Base-by-base conservation (phyloP, 2,888 invertebrate genomes). In the Nezara viridula region DNA sequence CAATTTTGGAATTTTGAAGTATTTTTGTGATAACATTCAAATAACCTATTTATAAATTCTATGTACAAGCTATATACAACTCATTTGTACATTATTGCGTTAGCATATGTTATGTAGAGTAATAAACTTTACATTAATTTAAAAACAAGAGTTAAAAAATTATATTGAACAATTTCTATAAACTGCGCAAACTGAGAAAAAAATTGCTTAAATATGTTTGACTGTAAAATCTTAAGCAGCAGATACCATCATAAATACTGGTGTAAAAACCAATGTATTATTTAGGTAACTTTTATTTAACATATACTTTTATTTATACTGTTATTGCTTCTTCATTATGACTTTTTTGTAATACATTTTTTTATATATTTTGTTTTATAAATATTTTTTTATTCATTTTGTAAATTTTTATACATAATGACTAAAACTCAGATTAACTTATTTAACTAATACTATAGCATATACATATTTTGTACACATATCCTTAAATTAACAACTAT, bases 381-480 rank as follows among this genome's bases (percentile, higher is more conserved):
- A 19, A 7, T 27, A 27, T 73, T 21, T 73, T 66, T 66, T 66
- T 66, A 14, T 32, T 32, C 27, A 32, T 66, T 66, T 73, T 73
- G 10, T 73, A 32, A 37, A 37, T 73, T 32, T 60, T 60, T 60
- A 60, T 60, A 60, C 2, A 27, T 14, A 60, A 60, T 4, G 27
- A 27, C 60, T 60, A 60, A 60, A 16, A 60, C 27, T 27, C 14
- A 6, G 27, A 27, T 60, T 73, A 73, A 73, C 19, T 37, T 73
- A 73, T 73, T 32, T 37, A 37, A 40, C 81, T 77, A 40, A 77
- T 40, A 77, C 40, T 81, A 81, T 9, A 81, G 6, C 81, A 81
- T 81, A 40, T 81, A 81, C 40, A 81, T 81, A 81, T n/a, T 81
- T 81, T 81, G 81, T 81, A 81, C 81, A 81, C 44, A 81, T 44